phyloP scores from a whole-genome alignment of 2,113 vertebrate genomes.

The Hippolais icterina region DNA sequence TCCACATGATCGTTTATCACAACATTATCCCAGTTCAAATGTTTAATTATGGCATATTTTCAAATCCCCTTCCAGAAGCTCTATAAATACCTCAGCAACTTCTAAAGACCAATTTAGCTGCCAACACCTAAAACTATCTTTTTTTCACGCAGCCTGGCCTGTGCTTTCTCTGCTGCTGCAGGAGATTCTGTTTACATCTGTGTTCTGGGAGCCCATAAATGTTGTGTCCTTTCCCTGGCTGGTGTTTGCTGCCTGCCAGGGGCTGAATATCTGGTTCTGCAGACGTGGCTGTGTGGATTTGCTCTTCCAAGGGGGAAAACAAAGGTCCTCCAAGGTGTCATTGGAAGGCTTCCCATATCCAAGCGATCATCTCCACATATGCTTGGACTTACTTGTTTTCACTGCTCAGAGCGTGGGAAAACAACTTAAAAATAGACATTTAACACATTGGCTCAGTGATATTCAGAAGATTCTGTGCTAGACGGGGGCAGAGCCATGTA shows the following conservation, averaged over 20 bases:
- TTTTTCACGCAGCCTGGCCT: background rate
- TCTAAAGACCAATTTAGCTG: background rate
- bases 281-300: background rate
- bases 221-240: background rate
- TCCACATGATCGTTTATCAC: constrained; percentile 47
- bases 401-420: background rate
- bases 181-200: background rate
- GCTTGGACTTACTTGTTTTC: background rate
- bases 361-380: background rate
- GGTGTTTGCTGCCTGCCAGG: background rate
- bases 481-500: background rate
- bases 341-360: background rate
- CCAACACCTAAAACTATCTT: background rate
- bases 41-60: constrained; percentile 47
- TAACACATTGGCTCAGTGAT: background rate
- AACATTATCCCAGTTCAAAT: constrained; percentile 50
- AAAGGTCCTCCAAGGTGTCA: background rate
- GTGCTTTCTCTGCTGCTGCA: background rate
- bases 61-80: constrained; percentile 24
- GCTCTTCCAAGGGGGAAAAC: background rate
- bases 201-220: background rate
- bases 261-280: background rate
- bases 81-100: constrained; percentile 32
- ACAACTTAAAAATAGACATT: background rate
- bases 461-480: background rate